A percentile compares a stretch with the other conserved stretches of the same genome.
phyloP scores from a whole-genome alignment of 2,797 vertebrate species.

The Adrianichthys oophorus region DNA sequence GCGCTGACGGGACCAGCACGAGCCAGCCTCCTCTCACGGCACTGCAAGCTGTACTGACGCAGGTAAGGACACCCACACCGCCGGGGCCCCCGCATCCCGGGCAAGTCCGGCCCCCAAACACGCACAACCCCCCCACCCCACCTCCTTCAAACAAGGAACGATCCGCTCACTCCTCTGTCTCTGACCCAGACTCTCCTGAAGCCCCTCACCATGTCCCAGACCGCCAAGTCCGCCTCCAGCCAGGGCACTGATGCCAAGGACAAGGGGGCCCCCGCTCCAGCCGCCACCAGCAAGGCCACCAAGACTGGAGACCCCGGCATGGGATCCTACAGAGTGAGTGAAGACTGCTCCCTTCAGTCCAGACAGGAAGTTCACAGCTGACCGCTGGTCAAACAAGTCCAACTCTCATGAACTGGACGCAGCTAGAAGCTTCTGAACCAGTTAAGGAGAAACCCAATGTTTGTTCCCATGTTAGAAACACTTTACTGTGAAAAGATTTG shows the following conservation, averaged over 20 bases:
- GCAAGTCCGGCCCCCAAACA: constrained; percentile 40
- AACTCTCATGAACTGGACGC: no score
- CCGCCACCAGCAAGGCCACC: constrained; percentile 78
- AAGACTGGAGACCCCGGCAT: constrained; percentile 82
- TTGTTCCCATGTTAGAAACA: no score
- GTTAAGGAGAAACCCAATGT: no score
- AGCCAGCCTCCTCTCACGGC: constrained; percentile 77
- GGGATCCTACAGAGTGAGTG: constrained; percentile 88
- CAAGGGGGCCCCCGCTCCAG: constrained; percentile 80
- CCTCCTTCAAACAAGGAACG: constrained; percentile 1
- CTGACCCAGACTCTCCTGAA: constrained; percentile 69
- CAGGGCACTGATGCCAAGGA: constrained; percentile 86
- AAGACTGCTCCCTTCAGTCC: background rate
- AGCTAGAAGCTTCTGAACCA: no score
- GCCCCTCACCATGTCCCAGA: constrained; percentile 88
- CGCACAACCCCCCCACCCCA: constrained; percentile 27
- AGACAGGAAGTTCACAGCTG: background rate
- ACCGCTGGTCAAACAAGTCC: no score
- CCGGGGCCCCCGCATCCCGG: constrained; percentile 17
- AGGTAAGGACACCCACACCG: constrained; percentile 84
- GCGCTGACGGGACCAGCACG: constrained; percentile 65
- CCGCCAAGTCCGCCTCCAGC: constrained; percentile 81
- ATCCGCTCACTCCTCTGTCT: constrained; percentile 19
- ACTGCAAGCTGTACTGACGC: constrained; percentile 81
- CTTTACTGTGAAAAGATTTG: no score